These are phyloP conservation scores for Patiria miniata DNA, from an alignment of 35 echinoderm and acorn worm species.

Conservation along the genomic window DNA sequence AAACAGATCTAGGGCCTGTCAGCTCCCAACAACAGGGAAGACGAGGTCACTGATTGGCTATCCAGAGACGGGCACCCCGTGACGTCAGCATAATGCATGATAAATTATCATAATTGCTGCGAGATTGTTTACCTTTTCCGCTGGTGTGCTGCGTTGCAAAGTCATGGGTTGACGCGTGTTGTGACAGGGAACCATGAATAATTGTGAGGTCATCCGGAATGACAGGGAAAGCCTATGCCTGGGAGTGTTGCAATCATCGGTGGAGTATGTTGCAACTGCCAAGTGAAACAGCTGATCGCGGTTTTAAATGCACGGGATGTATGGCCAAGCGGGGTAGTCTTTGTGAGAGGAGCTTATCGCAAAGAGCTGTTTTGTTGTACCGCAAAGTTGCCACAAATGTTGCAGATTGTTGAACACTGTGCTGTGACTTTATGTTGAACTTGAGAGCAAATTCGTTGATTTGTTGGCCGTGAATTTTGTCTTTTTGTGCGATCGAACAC, in stretches of 20 bases:
- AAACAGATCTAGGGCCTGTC: neutral
- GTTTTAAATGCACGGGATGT: neutral
- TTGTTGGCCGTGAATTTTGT: too few species aligned
- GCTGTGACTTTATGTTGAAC: too few species aligned
- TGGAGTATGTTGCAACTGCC: neutral
- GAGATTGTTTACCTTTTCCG: neutral
- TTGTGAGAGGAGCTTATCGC: too few species aligned
- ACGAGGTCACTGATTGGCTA: neutral
- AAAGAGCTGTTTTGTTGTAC: neutral
- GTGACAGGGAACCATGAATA: neutral
- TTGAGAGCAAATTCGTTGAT: too few species aligned
- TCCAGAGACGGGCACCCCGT: neutral
- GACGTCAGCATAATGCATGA: neutral
- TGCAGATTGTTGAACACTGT: neutral
- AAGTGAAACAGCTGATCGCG: slow-evolving; percentile 9
- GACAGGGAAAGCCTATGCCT: slow-evolving; percentile 12
- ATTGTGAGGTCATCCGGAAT: neutral
- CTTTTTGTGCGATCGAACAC: neutral
- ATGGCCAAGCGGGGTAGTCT: too few species aligned
- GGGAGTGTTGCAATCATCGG: neutral
- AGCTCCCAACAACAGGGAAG: neutral
- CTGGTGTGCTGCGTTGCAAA: neutral
- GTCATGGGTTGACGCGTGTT: neutral
- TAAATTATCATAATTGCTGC: too few species aligned
- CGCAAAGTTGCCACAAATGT: neutral